phyloP scores from a whole-genome alignment of 2,113 vertebrate species.

The Saguinus imperator region DNA sequence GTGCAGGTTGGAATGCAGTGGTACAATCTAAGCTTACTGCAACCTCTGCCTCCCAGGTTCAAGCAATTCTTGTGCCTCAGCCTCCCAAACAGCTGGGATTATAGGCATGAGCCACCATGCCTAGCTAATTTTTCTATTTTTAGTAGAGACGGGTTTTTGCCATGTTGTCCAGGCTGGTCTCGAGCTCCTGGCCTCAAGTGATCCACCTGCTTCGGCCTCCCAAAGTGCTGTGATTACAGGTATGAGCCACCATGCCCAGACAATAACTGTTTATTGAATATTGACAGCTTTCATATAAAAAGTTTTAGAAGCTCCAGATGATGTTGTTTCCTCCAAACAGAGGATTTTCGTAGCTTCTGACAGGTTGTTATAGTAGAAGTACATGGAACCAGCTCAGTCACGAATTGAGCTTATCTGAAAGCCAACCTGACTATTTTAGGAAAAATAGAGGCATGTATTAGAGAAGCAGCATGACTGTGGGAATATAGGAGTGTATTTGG shows the following conservation, averaged over 20 bases:
- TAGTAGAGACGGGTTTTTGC: too few relatives aligned
- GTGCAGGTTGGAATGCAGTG: too few relatives aligned
- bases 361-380: not conserved
- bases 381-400: not conserved
- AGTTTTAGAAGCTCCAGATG: not conserved
- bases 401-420: not conserved
- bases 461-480: not conserved
- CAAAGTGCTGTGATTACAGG: too few relatives aligned
- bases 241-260: rapidly evolving
- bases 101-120: too few relatives aligned
- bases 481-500: not conserved
- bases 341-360: not conserved
- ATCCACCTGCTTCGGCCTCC: too few relatives aligned
- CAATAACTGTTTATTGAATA: not conserved
- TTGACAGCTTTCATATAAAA: not conserved
- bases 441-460: not conserved
- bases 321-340: not conserved
- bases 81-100: too few relatives aligned
- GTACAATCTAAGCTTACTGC: too few relatives aligned
- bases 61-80: too few relatives aligned
- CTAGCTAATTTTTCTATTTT: too few relatives aligned
- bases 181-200: too few relatives aligned
- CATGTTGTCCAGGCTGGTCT: too few relatives aligned
- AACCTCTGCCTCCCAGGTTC: too few relatives aligned
- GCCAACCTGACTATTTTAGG: not conserved